Base-by-base conservation (phyloP, 2,888 invertebrate species). In the Coleophora deauratella region DNA sequence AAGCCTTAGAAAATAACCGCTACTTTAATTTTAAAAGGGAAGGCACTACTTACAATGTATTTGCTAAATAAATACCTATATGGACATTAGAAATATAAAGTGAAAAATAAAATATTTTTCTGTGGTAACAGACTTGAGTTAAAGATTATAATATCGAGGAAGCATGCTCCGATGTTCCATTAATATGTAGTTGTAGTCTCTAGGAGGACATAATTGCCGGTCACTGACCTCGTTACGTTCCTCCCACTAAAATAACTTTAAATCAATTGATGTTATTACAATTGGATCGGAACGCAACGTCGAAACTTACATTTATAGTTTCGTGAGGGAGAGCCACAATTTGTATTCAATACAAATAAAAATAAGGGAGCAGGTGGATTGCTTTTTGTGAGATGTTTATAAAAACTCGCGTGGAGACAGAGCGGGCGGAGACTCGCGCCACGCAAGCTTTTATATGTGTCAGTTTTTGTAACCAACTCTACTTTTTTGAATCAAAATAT, bases 221-320 rank as follows among this genome's bases (percentile, higher is more conserved):
- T 79, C 82, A 71, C 57, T 74, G 82, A 80, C 82, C 84, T 68
- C 77, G 67, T 74, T 78, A 66, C 66, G 73, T 75, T 81, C 75
- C 80, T 78, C 74, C 80, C 66, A 82, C 79, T 84, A 80, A 82
- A 80, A 81, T 74, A 81, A 72, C 73, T 71, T 81, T 84, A 81
- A 81, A 82, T 82, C 82, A 84, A 84, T 84, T 84, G 84, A 79
- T 76, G 79, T 78, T 82, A 81, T 79, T 80, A 82, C 81, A 79
- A 81, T 77, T 79, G 79, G 74, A 72, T 72, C 72, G 72, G 74
- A 72, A 72, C 72, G 72, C 68, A 70, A 69, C 70, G 70, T 67
- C 62, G 72, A 74, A 70, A 73, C 70, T 66, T 64, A 40, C 31
- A 65, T 62, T 62, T 62, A 60, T 62, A 66, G 67, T 11, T 40